Conservation (phyloP, 2,113 vertebrate genomes). For the Indicator indicator region DNA sequence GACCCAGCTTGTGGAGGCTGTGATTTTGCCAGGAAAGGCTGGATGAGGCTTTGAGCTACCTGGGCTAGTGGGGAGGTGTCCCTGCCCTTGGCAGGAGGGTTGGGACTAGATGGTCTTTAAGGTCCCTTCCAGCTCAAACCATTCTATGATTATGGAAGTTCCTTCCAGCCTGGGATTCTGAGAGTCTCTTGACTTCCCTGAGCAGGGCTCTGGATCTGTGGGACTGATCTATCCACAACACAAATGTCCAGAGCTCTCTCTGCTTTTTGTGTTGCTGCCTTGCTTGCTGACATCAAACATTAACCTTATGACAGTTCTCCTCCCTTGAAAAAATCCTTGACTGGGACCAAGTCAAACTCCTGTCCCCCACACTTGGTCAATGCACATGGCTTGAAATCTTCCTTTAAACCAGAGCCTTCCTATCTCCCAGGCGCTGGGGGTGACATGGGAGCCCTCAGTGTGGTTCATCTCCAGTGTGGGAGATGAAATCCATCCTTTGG, state of each 20-base stretch:
- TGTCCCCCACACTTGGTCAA: not conserved
- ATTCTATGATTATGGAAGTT: too few relatives aligned
- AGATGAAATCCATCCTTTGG: not conserved
- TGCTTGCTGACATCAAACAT: not conserved
- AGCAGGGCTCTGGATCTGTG: not conserved
- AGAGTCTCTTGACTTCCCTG: not conserved
- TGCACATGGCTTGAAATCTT: accelerated
- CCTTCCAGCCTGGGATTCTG: not conserved
- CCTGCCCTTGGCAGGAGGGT: too few relatives aligned
- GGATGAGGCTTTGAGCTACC: not conserved
- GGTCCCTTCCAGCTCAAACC: too few relatives aligned
- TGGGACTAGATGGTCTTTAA: too few relatives aligned
- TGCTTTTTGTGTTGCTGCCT: accelerated
- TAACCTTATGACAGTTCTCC: not conserved
- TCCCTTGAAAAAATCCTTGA: not conserved
- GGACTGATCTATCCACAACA: accelerated
- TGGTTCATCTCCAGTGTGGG: not conserved
- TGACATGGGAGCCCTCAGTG: accelerated
- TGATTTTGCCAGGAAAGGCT: not conserved
- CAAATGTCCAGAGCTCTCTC: not conserved
- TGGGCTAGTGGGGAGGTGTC: too few relatives aligned
- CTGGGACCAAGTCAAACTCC: not conserved
- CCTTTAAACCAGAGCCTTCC: not conserved
- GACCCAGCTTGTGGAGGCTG: not conserved
- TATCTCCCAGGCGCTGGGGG: too few relatives aligned